A percentile compares a stretch with the other conserved stretches of the same genome.
Conservation (phyloP, 2,113 vertebrate species). For the Hippocampus comes region DNA sequence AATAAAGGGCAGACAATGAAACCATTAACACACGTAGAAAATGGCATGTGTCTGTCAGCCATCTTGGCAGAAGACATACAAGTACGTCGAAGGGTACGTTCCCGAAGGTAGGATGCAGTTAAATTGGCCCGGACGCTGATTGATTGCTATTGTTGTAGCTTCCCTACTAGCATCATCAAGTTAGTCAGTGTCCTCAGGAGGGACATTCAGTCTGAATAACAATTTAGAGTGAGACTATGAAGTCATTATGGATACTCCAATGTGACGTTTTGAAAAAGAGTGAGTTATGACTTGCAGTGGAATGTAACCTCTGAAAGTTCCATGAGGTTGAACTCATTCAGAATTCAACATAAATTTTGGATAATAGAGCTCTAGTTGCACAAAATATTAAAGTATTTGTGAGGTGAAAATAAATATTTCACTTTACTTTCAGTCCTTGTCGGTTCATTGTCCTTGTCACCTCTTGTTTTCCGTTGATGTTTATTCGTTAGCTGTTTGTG, state of each 20-base stretch:
- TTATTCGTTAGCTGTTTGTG: too few relatives aligned
- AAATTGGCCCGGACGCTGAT: slow-evolving; percentile 52
- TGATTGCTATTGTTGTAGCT: slow-evolving; percentile 52
- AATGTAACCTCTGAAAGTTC: background rate
- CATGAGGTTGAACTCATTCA: too few relatives aligned
- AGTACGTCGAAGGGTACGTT: slow-evolving; percentile 48
- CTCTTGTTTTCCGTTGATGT: too few relatives aligned
- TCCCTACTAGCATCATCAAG: slow-evolving; percentile 41
- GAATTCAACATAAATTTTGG: background rate
- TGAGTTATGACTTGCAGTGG: slow-evolving; percentile 1
- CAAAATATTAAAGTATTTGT: background rate
- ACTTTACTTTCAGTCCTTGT: too few relatives aligned
- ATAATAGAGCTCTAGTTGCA: background rate
- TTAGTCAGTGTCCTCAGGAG: slow-evolving; percentile 19
- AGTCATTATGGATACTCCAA: background rate
- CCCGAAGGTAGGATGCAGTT: slow-evolving; percentile 42
- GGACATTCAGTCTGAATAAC: slow-evolving; percentile 5
- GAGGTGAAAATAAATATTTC: background rate
- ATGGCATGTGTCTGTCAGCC: slow-evolving; percentile 44
- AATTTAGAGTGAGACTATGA: background rate
- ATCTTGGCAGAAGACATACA: slow-evolving; percentile 54
- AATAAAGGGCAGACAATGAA: slow-evolving; percentile 50
- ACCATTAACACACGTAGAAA: slow-evolving; percentile 31
- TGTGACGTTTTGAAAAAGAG: background rate
- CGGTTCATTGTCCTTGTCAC: too few relatives aligned